phyloP scores from a whole-genome alignment of 2,888 invertebrate species.

The Melanostoma scalare region DNA sequence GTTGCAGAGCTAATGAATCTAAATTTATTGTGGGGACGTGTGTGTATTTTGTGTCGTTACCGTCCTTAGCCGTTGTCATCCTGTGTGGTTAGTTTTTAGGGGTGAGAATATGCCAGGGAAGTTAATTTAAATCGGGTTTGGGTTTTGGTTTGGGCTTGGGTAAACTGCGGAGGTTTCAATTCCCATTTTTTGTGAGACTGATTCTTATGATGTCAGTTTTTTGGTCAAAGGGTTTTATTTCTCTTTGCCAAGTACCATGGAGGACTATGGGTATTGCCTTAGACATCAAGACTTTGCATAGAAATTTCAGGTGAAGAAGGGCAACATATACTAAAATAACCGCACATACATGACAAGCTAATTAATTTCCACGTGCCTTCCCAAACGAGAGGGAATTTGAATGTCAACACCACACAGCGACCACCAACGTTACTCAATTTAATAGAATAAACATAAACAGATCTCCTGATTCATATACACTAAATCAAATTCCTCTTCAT shows the following conservation, averaged over 20 bases:
- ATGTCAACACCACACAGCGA: conserved; percentile 9
- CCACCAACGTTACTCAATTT: conserved; percentile 24
- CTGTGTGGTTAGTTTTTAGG: conserved; percentile 47
- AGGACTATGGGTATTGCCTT: neutral
- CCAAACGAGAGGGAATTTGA: neutral
- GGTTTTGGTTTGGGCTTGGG: neutral
- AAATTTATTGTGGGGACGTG: conserved; percentile 71
- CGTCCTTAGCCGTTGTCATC: conserved; percentile 10
- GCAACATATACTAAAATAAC: neutral
- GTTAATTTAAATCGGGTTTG: conserved; percentile 60
- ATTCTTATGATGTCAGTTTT: neutral
- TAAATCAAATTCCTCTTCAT: conserved; percentile 2
- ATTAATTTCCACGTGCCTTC: conserved; percentile 2
- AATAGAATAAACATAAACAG: conserved; percentile 20
- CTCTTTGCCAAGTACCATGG: neutral
- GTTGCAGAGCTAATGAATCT: conserved; percentile 73
- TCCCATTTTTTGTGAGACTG: conserved; percentile 14
- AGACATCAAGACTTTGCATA: neutral
- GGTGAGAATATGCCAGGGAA: conserved; percentile 37
- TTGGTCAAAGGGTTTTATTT: neutral
- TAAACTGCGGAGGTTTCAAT: conserved; percentile 18
- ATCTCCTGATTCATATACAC: neutral
- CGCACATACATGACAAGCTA: conserved; percentile 13
- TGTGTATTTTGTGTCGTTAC: conserved; percentile 51
- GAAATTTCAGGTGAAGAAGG: neutral